Conservation (phyloP, 2,888 invertebrate genomes). For the Drosophila mayaguana region DNA sequence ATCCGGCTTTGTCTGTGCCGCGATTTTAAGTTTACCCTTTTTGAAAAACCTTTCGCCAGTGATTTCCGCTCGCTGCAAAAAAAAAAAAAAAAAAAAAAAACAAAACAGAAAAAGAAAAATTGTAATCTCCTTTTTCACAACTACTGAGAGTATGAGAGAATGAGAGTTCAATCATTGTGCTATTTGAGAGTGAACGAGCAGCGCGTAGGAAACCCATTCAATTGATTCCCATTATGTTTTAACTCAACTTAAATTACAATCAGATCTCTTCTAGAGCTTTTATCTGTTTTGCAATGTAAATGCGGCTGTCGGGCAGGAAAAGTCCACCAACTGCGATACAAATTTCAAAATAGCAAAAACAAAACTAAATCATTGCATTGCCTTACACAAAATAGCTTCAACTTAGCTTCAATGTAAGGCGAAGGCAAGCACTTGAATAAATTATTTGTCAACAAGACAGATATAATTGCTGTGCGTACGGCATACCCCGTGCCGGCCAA, state of each 20-base stretch:
- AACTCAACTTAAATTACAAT: neutral
- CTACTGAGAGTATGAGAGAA: no score
- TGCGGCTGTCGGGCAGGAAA: no score
- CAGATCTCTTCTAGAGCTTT: neutral
- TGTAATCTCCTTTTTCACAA: neutral
- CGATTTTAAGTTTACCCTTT: neutral
- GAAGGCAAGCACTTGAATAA: constrained; percentile 1
- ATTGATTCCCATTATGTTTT: constrained; percentile 4
- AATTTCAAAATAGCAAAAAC: neutral
- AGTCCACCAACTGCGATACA: neutral
- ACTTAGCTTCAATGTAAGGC: neutral
- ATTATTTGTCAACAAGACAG: constrained; percentile 9
- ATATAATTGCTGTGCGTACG: constrained; percentile 1
- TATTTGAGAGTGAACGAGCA: neutral
- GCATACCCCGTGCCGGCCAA: neutral
- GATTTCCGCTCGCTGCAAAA: neutral
- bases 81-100: neutral
- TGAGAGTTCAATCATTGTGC: no score
- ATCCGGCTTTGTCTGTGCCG: constrained; percentile 8
- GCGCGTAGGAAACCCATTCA: neutral
- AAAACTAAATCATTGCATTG: neutral
- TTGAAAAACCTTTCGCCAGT: neutral
- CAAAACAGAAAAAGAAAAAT: neutral
- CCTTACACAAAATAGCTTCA: neutral
- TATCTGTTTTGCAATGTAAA: neutral